Percentiles rank a stretch among this genome's conserved stretches.
These are phyloP conservation scores for Osmerus mordax DNA, from an alignment of 2,113 vertebrate genomes.

Conservation along the genomic window DNA sequence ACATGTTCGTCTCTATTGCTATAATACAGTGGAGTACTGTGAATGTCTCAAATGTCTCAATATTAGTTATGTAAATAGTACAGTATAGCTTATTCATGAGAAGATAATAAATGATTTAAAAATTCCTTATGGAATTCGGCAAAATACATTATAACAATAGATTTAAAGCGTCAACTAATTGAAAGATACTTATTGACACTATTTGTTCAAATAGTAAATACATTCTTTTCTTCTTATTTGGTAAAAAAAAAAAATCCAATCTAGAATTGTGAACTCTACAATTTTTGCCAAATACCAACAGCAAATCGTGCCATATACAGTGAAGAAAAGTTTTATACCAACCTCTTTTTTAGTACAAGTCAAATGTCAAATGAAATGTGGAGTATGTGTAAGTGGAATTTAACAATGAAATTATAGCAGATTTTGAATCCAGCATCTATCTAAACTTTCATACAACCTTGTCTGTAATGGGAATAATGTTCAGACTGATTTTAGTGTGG, in stretches of 20 bases:
- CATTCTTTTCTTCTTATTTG: conserved; percentile 35
- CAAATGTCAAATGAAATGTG: background rate
- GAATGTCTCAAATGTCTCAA: background rate
- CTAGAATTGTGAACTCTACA: conserved; percentile 25
- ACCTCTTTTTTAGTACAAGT: conserved; percentile 6
- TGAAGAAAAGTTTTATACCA: conserved; percentile 26
- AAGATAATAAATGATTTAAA: background rate
- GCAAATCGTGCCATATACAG: conserved; percentile 48
- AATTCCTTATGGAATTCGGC: background rate
- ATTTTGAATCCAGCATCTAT: background rate
- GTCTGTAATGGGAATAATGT: background rate
- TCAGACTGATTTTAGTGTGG: conserved; percentile 5
- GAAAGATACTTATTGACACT: background rate
- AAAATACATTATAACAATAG: background rate
- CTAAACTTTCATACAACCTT: conserved; percentile 4
- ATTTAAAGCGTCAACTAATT: background rate
- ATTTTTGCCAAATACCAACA: conserved; percentile 43
- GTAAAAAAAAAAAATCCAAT: conserved; percentile 26
- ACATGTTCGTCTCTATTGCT: conserved; percentile 3
- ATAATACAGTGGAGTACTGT: conserved; percentile 2
- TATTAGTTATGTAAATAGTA: background rate
- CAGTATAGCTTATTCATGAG: background rate
- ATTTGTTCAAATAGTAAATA: conserved; percentile 39
- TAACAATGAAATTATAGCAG: conserved; percentile 6
- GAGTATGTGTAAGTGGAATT: conserved; percentile 2